phyloP scores from a whole-genome alignment of 1,140 invertebrate species.

The Drosophila chauvacae region DNA sequence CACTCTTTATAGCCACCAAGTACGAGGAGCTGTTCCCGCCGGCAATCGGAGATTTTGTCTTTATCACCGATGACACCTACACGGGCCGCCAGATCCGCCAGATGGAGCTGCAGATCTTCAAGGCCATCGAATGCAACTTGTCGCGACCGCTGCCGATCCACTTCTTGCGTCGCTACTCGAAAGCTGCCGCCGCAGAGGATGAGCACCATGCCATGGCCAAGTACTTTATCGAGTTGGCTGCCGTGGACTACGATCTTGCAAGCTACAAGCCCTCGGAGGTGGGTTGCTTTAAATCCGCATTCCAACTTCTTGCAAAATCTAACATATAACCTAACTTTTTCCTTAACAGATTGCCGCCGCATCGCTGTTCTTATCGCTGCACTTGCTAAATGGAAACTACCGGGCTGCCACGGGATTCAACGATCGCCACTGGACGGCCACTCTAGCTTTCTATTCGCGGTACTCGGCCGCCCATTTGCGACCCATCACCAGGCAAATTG shows the following conservation, averaged over 20 bases:
- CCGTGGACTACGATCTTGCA: slow-evolving; percentile 93
- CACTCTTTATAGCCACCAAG: slow-evolving; percentile 96
- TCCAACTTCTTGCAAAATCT: background rate
- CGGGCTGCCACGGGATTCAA: slow-evolving; percentile 76
- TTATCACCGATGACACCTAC: slow-evolving; percentile 96
- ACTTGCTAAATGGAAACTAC: slow-evolving; percentile 85
- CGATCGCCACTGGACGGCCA: slow-evolving; percentile 86
- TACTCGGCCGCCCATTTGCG: slow-evolving; percentile 86
- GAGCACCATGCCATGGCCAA: slow-evolving; percentile 94
- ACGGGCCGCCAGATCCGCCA: slow-evolving; percentile 90
- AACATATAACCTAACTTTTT: background rate
- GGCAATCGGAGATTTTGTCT: slow-evolving; percentile 95
- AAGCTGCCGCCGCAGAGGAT: slow-evolving; percentile 88
- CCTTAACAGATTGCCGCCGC: slow-evolving; percentile 84
- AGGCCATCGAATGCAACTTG: slow-evolving; percentile 91
- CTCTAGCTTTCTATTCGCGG: slow-evolving; percentile 87
- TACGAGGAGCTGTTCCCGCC: slow-evolving; percentile 98
- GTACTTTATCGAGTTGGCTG: slow-evolving; percentile 94
- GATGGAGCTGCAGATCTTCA: slow-evolving; percentile 94
- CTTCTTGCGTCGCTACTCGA: slow-evolving; percentile 91
- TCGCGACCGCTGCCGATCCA: slow-evolving; percentile 94
- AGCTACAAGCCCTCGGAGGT: slow-evolving; percentile 92
- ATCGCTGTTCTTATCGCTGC: slow-evolving; percentile 86
- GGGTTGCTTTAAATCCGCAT: background rate
- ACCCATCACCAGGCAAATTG: slow-evolving; percentile 87